Conservation (phyloP, 2,113 vertebrate species). For the Sorex fumeus region DNA sequence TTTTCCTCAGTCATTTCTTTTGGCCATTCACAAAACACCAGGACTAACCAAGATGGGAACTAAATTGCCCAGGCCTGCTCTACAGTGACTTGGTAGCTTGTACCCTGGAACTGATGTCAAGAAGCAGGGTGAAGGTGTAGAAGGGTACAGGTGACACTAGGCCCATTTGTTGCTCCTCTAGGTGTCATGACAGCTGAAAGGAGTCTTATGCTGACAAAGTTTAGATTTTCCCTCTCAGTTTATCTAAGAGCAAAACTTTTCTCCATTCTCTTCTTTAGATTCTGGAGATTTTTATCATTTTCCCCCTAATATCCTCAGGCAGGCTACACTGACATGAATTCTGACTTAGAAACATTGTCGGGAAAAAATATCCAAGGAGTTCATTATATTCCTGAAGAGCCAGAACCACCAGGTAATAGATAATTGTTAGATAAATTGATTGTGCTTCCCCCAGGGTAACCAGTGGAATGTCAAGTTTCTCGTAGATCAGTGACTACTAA, state of each 20-base stretch:
- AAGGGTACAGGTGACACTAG: background rate
- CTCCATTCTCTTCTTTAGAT: background rate
- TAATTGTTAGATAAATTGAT: constrained; percentile 78
- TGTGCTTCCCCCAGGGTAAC: background rate
- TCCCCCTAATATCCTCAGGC: constrained; percentile 22
- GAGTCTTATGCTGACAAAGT: background rate
- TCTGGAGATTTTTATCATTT: constrained; percentile 62
- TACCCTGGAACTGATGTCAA: background rate
- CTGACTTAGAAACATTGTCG: constrained; percentile 57
- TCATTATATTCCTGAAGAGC: constrained; percentile 44
- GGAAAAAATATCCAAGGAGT: constrained; percentile 51
- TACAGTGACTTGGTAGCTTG: background rate
- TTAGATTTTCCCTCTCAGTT: background rate
- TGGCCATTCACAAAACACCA: background rate
- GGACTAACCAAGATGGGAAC: constrained; percentile 17
- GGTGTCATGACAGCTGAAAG: background rate
- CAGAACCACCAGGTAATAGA: constrained; percentile 40
- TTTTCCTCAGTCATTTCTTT: constrained; percentile 15
- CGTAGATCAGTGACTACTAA: constrained; percentile 28
- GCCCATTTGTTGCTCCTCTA: background rate
- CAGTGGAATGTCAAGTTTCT: constrained; percentile 24
- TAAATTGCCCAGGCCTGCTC: background rate
- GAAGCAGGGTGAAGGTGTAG: background rate
- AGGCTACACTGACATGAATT: constrained; percentile 41
- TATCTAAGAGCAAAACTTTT: background rate